A percentile compares a stretch with the other conserved stretches of the same genome.
These are phyloP conservation scores for Zosterops hypoxanthus DNA, from an alignment of 2,113 vertebrate species.

Conservation along the genomic window DNA sequence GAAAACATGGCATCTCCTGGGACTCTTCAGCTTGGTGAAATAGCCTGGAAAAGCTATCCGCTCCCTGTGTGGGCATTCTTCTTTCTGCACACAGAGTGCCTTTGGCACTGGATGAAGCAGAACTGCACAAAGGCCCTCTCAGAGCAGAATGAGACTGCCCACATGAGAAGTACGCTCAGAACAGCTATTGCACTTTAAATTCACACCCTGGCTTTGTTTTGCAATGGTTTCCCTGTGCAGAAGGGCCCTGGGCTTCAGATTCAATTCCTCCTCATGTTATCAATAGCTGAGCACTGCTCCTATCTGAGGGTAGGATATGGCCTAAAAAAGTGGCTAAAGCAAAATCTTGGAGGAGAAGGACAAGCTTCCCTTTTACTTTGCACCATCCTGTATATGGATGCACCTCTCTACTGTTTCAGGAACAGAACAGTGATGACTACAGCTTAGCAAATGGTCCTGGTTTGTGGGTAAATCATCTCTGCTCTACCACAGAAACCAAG, in stretches of 20 bases:
- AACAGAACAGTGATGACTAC: not conserved
- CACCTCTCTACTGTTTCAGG: not conserved
- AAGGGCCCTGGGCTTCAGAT: slow-evolving; percentile 10
- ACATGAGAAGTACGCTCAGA: slow-evolving; percentile 15
- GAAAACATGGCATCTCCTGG: slow-evolving; percentile 48
- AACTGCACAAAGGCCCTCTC: slow-evolving; percentile 57
- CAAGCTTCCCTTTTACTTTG: not conserved
- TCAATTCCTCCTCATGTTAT: not conserved
- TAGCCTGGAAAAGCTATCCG: slow-evolving; percentile 8
- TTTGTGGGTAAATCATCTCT: not conserved
- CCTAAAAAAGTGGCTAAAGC: not conserved
- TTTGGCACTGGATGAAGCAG: slow-evolving; percentile 60
- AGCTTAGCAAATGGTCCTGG: not conserved
- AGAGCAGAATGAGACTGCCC: slow-evolving; percentile 44
- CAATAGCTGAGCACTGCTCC: not conserved
- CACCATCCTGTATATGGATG: not conserved
- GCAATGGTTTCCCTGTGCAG: not conserved
- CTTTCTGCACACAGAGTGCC: slow-evolving; percentile 32
- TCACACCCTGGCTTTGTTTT: slow-evolving; percentile 56
- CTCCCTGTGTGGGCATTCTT: slow-evolving; percentile 69
- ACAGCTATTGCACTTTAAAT: slow-evolving; percentile 57
- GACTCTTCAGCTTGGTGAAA: slow-evolving; percentile 53
- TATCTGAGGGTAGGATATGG: not conserved
- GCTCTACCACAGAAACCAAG: not conserved
- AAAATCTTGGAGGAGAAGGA: not conserved